A percentile compares a stretch with the other conserved stretches of the same genome.
Conservation (phyloP, 2,113 vertebrate species). For the Peromyscus californicus region DNA sequence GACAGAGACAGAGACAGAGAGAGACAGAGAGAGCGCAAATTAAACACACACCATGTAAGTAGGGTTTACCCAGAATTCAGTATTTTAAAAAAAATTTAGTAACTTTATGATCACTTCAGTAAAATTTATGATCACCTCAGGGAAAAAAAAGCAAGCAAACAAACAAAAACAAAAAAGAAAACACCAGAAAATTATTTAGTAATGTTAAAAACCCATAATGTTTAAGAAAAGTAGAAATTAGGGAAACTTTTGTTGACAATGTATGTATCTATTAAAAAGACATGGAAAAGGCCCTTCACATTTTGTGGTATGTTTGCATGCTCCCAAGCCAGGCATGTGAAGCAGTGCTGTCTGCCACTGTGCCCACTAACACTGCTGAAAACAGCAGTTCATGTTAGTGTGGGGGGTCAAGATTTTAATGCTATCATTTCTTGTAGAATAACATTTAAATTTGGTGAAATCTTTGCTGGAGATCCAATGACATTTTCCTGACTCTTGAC, state of each 20-base stretch:
- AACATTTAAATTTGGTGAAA: neutral
- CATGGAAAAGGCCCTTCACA: neutral
- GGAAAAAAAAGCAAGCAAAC: neutral
- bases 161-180: too few species aligned
- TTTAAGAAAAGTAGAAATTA: conserved; percentile 33
- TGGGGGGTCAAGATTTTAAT: neutral
- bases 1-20: neutral
- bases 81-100: conserved; percentile 61
- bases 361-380: neutral
- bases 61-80: conserved; percentile 14
- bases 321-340: neutral
- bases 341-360: neutral
- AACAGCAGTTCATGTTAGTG: neutral
- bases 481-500: conserved; percentile 21
- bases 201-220: neutral
- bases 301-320: neutral
- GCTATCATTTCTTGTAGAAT: conserved; percentile 32
- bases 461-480: conserved; percentile 6
- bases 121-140: neutral
- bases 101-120: conserved; percentile 21
- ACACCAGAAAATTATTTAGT: conserved; percentile 33
- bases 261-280: neutral
- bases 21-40: neutral
- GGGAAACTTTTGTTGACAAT: neutral
- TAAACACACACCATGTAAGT: neutral